Conservation (phyloP, 2,888 invertebrate species). For the Philopedon plagiatum region DNA sequence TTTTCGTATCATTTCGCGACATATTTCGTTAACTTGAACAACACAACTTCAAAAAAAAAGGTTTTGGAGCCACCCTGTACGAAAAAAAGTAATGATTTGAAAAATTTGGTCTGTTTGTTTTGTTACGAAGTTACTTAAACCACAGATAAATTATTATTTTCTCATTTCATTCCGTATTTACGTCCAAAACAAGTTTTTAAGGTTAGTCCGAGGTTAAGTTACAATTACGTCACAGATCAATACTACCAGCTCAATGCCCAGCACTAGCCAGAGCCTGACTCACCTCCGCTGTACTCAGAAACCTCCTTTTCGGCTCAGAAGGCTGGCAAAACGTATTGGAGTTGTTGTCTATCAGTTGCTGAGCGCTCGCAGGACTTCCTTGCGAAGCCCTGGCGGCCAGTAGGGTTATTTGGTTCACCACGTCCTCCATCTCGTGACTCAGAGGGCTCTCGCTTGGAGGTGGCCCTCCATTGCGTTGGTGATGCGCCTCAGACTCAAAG, state of each 20-base stretch:
- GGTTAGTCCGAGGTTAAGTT: no score
- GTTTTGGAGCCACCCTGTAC: no score
- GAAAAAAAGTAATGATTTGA: no score
- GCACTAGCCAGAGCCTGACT: slow-evolving; percentile 70
- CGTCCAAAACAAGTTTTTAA: no score
- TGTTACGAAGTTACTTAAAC: no score
- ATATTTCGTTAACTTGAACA: no score
- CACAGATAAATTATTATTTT: no score
- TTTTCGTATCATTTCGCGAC: no score
- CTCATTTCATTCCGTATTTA: no score
- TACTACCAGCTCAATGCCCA: slow-evolving; percentile 31
- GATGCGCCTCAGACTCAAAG: slow-evolving; percentile 74
- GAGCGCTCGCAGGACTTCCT: slow-evolving; percentile 67
- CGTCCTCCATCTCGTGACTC: slow-evolving; percentile 87
- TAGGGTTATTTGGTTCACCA: slow-evolving; percentile 85
- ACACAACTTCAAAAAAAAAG: no score
- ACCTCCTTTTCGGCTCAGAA: slow-evolving; percentile 71
- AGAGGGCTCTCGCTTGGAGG: slow-evolving; percentile 73
- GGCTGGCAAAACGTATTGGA: slow-evolving; percentile 74
- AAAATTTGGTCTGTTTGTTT: no score
- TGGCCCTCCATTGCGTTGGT: slow-evolving; percentile 58
- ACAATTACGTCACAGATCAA: slow-evolving; percentile 53
- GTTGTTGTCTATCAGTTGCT: slow-evolving; percentile 71
- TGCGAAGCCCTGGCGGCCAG: slow-evolving; percentile 84
- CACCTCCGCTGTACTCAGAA: slow-evolving; percentile 74